Evolutionary conservation across 2,888 invertebrate species (phyloP).

Genomic region (Epirrita christyi): DNA sequence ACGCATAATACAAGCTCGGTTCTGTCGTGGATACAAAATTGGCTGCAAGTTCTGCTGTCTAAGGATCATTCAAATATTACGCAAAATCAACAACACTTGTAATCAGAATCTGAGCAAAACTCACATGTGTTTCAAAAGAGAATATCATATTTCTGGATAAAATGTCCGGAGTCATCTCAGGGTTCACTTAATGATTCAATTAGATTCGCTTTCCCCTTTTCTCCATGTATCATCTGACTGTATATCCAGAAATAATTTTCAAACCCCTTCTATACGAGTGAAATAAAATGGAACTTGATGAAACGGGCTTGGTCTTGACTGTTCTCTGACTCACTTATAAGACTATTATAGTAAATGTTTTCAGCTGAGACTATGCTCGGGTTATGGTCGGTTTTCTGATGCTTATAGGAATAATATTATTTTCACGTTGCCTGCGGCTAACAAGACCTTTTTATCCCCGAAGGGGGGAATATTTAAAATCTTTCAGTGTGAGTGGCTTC

Average conservation of each 20-base stretch:
- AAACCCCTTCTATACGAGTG: slow-evolving; percentile 21
- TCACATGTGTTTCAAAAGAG: slow-evolving; percentile 20
- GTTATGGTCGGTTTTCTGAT: slow-evolving; percentile 5
- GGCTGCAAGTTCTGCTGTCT: no score
- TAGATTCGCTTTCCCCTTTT: slow-evolving; percentile 42
- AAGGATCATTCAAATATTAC: no score
- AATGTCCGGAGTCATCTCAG: slow-evolving; percentile 44
- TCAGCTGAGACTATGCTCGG: neutral
- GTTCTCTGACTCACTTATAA: slow-evolving; percentile 41
- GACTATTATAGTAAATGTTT: slow-evolving; percentile 12
- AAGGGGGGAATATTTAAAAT: slow-evolving; percentile 15
- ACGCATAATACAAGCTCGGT: no score
- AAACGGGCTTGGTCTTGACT: slow-evolving; percentile 39
- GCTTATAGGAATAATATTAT: neutral
- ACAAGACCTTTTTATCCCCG: slow-evolving; percentile 6
- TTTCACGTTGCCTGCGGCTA: neutral
- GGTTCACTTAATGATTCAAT: slow-evolving; percentile 48
- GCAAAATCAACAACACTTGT: slow-evolving; percentile 6
- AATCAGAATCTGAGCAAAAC: slow-evolving; percentile 4
- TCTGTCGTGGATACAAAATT: no score
- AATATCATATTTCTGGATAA: slow-evolving; percentile 21
- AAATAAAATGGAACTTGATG: slow-evolving; percentile 44
- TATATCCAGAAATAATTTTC: slow-evolving; percentile 40
- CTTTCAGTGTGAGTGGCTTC: slow-evolving; percentile 13
- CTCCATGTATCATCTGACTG: slow-evolving; percentile 33